Percentiles rank a stretch among this genome's conserved stretches.
Evolutionary conservation across 2,797 vertebrate species (phyloP).

Genomic region (Alfaro cultratus): DNA sequence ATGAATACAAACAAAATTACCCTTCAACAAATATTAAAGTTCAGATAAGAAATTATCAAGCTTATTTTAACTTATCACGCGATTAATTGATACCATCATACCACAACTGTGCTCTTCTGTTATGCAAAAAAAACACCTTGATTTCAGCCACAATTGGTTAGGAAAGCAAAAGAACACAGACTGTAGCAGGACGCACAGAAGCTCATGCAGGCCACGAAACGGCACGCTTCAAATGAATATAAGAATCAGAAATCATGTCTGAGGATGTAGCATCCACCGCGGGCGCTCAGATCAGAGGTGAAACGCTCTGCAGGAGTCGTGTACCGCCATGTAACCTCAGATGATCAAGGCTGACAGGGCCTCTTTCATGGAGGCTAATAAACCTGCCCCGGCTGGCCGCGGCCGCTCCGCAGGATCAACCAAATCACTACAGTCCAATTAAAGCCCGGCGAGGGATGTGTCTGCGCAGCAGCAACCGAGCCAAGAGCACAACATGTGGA

Average conservation of each 20-base stretch:
- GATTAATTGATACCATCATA: neutral
- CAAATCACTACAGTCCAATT: conserved; percentile 52
- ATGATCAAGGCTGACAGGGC: conserved; percentile 9
- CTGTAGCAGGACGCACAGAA: conserved; percentile 10
- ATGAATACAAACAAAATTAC: too few species aligned
- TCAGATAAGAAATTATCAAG: too few species aligned
- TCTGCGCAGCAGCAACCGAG: conserved; percentile 41
- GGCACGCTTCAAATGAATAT: neutral
- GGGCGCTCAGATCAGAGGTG: conserved; percentile 9
- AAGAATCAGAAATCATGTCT: neutral
- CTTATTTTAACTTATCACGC: too few species aligned
- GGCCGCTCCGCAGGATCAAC: conserved; percentile 30
- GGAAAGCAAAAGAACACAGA: neutral
- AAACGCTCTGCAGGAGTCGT: conserved; percentile 9
- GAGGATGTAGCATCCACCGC: conserved; percentile 9
- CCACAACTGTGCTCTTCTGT: neutral
- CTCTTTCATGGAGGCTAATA: conserved; percentile 50
- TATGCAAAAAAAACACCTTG: neutral
- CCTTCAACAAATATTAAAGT: too few species aligned
- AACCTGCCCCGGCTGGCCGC: conserved; percentile 31
- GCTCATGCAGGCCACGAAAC: neutral
- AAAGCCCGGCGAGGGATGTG: conserved; percentile 46
- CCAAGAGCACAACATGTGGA: conserved; percentile 3
- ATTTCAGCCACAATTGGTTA: neutral
- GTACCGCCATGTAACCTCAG: neutral